Evolutionary conservation across 2,113 vertebrate species (phyloP), one percentile per base, ranked within the genome.

Genomic region (Chelonoidis abingdonii): DNA sequence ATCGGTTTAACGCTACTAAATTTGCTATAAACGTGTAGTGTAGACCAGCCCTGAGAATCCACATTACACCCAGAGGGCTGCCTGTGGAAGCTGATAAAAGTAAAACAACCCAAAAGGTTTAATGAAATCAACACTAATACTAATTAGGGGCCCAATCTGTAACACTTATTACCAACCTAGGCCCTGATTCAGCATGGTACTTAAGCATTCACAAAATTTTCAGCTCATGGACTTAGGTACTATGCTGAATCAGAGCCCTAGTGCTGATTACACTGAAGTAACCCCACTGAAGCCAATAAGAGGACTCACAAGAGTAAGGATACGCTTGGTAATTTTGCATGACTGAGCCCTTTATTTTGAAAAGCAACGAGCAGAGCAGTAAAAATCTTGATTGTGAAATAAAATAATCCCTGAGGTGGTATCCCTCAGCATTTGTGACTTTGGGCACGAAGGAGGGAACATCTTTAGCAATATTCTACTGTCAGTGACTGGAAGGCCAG

Each of bases 171-270:
- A 14, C 41, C 19, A 27, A 38, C 38, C 2, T 38, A 88, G 21
- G 16, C 13, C 86, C 8, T 86, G 80, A 72, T 72, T 87, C 56
- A 78, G 11, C 16, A 93, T 52, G 2, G 52, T 76, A 56, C 8
- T 4, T 53, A 7, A 83, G 17, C 31, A 62, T 0, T 0, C 47
- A 83, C 65, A 84, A 87, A 24, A 65, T 16, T 56, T 62, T 4
- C 76, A 82, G 84, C 1, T 5, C 53, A 6, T 16, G 19, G 10
- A 8, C 47, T 50, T 80, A 50, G 25, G 54, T 3, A 62, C 35
- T 10, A 13, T 81, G 49, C 8, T 3, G 6, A 95, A 87, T 87
- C 1, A 25, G 0, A 0, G 2, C 2, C 2, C 2, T 5, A 44
- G 56, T 21, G 13, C 2, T 47, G 84, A 13, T 5, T 52, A 80